Evolutionary conservation across 2,113 vertebrate genomes (phyloP).

Genomic region (Odobenus rosmarus): DNA sequence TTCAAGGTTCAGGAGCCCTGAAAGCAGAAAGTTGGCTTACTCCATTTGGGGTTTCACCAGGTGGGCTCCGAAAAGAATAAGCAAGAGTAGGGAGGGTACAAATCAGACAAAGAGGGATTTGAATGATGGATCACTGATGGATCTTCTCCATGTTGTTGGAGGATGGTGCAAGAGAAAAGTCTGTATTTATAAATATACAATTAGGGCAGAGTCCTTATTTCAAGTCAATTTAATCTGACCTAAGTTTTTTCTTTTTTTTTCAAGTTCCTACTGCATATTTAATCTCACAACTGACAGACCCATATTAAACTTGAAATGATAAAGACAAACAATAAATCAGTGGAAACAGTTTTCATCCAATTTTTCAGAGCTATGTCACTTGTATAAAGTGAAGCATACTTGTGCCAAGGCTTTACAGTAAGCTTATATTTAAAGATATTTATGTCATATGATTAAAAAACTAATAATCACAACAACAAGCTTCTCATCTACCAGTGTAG

Average conservation of each 20-base stretch:
- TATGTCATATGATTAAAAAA: background rate
- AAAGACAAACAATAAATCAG: background rate
- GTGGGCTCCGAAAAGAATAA: background rate
- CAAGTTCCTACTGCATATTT: background rate
- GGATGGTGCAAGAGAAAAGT: background rate
- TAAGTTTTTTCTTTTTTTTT: background rate
- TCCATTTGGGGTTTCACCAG: background rate
- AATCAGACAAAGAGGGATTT: background rate
- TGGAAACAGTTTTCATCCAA: conserved; percentile 8
- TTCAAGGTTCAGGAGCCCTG: background rate
- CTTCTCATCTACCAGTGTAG: background rate
- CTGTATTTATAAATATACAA: background rate
- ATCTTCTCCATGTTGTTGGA: background rate
- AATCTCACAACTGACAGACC: conserved; percentile 15
- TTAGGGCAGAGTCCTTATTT: conserved; percentile 15
- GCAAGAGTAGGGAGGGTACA: background rate
- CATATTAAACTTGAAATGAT: conserved; percentile 43
- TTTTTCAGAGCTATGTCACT: background rate
- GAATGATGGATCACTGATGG: background rate
- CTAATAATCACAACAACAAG: background rate
- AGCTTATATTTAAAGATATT: background rate
- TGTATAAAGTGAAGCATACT: conserved; percentile 3
- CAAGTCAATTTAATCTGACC: background rate
- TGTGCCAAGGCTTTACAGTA: conserved; percentile 2
- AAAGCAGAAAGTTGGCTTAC: background rate